These are phyloP conservation scores for Grallaria varia DNA, from an alignment of 2,113 vertebrate species.

Conservation along the genomic window DNA sequence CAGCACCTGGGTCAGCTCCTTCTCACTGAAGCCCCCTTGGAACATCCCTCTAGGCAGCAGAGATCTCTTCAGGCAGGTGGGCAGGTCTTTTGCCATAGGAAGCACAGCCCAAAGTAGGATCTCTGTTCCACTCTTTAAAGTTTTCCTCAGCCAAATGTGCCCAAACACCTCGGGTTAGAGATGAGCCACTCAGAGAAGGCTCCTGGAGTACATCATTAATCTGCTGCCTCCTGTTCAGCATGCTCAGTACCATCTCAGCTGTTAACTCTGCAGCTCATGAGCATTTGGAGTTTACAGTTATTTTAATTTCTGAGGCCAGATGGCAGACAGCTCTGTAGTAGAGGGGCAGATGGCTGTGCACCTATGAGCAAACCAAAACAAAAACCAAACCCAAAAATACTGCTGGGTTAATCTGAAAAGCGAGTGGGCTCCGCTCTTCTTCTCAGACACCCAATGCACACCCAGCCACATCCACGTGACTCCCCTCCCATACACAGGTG, in stretches of 20 bases:
- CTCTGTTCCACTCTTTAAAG: background rate
- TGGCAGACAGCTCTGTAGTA: conserved; percentile 50
- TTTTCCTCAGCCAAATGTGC: background rate
- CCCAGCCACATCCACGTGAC: background rate
- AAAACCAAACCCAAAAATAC: background rate
- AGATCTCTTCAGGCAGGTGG: background rate
- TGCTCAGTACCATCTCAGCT: conserved; percentile 38
- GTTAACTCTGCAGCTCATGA: conserved; percentile 29
- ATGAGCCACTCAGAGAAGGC: background rate
- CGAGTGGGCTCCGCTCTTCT: background rate
- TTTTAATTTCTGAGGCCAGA: conserved; percentile 54
- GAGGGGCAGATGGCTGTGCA: conserved; percentile 57
- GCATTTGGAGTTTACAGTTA: conserved; percentile 52
- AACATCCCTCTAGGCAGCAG: background rate
- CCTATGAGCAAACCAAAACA: conserved; percentile 17
- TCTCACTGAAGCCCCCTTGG: background rate
- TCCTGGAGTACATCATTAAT: background rate
- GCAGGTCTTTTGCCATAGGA: background rate
- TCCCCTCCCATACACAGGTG: background rate
- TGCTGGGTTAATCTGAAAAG: background rate
- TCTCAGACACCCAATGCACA: background rate
- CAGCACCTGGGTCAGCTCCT: background rate
- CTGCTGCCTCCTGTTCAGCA: background rate
- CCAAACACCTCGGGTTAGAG: background rate
- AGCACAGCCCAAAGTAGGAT: background rate